Percentiles rank a stretch among this genome's conserved stretches.
phyloP scores from a whole-genome alignment of 2,797 vertebrate species.

The Tachyglossus aculeatus region DNA sequence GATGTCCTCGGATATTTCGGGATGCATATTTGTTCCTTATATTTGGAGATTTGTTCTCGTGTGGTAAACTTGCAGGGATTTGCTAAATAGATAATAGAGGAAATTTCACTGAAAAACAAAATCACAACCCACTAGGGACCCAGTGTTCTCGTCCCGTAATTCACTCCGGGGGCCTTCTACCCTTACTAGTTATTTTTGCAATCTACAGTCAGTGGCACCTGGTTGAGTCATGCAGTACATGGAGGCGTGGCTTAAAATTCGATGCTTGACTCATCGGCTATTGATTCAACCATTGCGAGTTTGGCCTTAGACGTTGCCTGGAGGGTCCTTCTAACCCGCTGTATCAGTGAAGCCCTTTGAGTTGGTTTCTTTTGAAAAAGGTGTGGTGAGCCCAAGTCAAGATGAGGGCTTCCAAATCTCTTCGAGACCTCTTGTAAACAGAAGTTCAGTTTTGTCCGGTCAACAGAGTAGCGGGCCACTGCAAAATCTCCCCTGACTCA shows the following conservation, averaged over 20 bases:
- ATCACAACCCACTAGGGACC: background rate
- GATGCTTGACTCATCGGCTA: conserved; percentile 5
- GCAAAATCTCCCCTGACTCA: background rate
- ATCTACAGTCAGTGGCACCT: background rate
- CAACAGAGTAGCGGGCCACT: background rate
- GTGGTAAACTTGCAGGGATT: background rate
- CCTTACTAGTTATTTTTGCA: conserved; percentile 37
- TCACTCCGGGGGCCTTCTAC: background rate
- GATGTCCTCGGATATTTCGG: background rate
- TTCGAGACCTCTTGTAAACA: background rate
- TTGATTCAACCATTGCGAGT: conserved; percentile 7
- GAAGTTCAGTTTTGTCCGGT: no score
- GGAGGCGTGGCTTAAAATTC: conserved; percentile 24
- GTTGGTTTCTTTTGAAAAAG: background rate
- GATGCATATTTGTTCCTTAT: background rate
- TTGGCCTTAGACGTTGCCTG: background rate
- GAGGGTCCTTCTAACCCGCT: background rate
- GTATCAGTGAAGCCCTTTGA: background rate
- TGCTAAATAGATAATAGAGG: conserved; percentile 2
- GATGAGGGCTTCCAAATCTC: background rate
- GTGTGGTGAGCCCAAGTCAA: background rate
- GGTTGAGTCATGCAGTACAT: background rate
- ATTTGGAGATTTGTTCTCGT: background rate
- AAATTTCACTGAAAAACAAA: background rate
- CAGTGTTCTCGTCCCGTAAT: conserved; percentile 17